phyloP scores from a whole-genome alignment of 92 coral and sea anemone species.

The Meandrina meandrites region DNA sequence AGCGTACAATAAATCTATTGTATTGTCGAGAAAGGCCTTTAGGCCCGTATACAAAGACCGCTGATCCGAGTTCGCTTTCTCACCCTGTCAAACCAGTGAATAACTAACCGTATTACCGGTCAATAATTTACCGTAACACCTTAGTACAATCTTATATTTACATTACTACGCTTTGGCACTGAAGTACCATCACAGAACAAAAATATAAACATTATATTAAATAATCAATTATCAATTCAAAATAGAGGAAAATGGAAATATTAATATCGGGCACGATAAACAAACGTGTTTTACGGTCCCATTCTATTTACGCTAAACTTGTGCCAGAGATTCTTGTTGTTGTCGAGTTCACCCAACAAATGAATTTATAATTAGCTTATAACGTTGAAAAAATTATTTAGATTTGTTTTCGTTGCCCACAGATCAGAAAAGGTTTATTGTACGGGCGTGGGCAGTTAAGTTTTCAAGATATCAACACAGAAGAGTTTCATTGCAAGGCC shows the following conservation, averaged over 20 bases:
- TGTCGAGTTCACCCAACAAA: slow-evolving; percentile 9
- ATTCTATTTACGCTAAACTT: slow-evolving; percentile 3
- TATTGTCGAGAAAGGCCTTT: slow-evolving; percentile 18
- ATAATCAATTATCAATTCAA: slow-evolving; percentile 39
- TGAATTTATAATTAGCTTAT: not conserved
- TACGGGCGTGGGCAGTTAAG: not conserved
- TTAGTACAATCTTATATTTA: slow-evolving; percentile 35
- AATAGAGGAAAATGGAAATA: slow-evolving; percentile 23
- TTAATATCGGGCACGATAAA: slow-evolving; percentile 5
- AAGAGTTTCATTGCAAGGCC: not conserved
- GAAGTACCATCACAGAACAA: slow-evolving; percentile 23
- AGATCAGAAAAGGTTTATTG: not conserved
- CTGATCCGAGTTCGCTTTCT: slow-evolving; percentile 36
- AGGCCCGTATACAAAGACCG: slow-evolving; percentile 9
- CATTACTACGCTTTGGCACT: slow-evolving; percentile 18
- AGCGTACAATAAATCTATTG: slow-evolving; percentile 20
- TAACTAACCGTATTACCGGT: slow-evolving; percentile 31
- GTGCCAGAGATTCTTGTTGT: not conserved
- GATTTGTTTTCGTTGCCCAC: not conserved
- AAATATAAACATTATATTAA: slow-evolving; percentile 27
- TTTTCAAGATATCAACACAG: not conserved
- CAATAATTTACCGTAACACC: slow-evolving; percentile 27
- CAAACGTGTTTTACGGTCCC: slow-evolving; percentile 4
- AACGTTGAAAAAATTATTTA: not conserved
- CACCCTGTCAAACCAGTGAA: slow-evolving; percentile 39